A percentile compares a stretch with the other conserved stretches of the same genome.
These are phyloP conservation scores for Enteromius unitaeniatus DNA, from an alignment of 2,797 vertebrate species.

Conservation along the genomic window DNA sequence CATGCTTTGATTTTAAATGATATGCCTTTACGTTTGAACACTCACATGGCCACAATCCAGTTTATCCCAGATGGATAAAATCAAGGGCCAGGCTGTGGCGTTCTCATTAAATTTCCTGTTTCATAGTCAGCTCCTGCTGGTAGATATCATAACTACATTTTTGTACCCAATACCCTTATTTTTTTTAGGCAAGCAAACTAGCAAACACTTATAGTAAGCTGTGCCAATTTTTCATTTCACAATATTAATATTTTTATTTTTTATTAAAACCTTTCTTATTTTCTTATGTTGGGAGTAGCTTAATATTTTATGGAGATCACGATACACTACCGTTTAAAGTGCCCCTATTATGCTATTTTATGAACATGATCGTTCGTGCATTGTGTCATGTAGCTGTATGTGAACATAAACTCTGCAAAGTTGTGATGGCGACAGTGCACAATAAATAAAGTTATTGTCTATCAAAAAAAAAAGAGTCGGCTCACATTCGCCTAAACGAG, in stretches of 20 bases:
- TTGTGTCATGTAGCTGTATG: no score
- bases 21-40: not conserved
- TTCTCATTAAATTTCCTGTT: not conserved
- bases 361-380: no score
- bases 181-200: not conserved
- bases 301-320: not conserved
- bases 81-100: not conserved
- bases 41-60: not conserved
- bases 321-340: not conserved
- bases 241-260: no score
- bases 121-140: not conserved
- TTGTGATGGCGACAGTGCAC: no score
- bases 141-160: not conserved
- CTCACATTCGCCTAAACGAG: no score
- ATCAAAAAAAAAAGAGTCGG: no score
- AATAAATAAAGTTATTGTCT: no score
- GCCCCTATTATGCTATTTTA: no score
- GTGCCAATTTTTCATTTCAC: not conserved
- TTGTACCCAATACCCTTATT: not conserved
- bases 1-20: conserved; percentile 18
- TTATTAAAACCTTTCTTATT: no score
- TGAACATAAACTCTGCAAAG: no score
- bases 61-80: conserved; percentile 7
- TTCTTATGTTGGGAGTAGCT: not conserved
- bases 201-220: not conserved